These are phyloP conservation scores for Perognathus longimembris DNA, from an alignment of 2,113 vertebrate genomes.

Conservation along the genomic window DNA sequence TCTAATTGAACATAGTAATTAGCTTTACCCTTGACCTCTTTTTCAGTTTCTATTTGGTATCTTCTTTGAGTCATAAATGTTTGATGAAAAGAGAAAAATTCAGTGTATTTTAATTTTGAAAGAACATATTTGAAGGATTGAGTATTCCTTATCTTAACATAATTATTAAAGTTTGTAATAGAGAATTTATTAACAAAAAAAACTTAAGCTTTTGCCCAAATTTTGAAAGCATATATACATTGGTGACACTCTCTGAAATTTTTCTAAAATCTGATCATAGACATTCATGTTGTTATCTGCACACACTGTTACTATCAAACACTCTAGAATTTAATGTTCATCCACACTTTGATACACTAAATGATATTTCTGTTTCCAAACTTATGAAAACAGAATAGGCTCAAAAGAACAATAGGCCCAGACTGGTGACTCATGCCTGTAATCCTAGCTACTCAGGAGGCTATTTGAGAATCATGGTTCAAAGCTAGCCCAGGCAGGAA, in stretches of 20 bases:
- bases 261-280: not conserved
- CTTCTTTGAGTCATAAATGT: not conserved
- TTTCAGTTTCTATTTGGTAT: not conserved
- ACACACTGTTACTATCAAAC: not conserved
- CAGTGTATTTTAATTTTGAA: not conserved
- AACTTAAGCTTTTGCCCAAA: not conserved
- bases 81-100: not conserved
- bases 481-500: no score
- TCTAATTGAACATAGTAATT: not conserved
- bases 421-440: no score
- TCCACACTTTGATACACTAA: constrained; percentile 64
- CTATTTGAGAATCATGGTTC: no score
- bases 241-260: not conserved
- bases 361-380: constrained; percentile 54
- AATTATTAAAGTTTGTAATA: not conserved
- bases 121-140: not conserved
- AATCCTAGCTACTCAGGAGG: no score
- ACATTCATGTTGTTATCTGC: not conserved
- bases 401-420: constrained; percentile 9
- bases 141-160: not conserved
- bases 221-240: constrained; percentile 16
- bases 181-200: not conserved
- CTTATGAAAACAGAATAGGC: constrained; percentile 57
- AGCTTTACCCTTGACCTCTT: not conserved
- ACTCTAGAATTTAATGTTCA: constrained; percentile 42